Percentiles rank a stretch among this genome's conserved stretches.
Conservation (phyloP, 2,888 invertebrate species). For the Seira sanloemensis region DNA sequence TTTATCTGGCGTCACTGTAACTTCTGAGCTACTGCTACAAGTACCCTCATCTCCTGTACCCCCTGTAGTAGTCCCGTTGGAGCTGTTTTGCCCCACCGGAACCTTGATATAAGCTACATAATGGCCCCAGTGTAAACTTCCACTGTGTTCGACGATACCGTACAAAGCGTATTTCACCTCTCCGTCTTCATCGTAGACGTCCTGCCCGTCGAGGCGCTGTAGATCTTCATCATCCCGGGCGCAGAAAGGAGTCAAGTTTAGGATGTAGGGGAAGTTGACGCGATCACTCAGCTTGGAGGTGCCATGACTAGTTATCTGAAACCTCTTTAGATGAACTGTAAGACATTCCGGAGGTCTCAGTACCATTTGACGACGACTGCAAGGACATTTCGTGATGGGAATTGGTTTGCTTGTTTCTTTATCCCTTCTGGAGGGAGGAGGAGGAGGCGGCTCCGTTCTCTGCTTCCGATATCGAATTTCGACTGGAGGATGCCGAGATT, state of each 20-base stretch:
- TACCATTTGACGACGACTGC: constrained; percentile 83
- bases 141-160: constrained; percentile 96
- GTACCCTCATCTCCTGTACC: constrained; percentile 15
- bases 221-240: constrained; percentile 80
- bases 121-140: constrained; percentile 91
- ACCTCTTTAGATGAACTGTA: constrained; percentile 96
- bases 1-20: constrained; percentile 80
- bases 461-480: constrained; percentile 68
- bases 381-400: constrained; percentile 89
- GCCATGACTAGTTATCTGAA: constrained; percentile 85
- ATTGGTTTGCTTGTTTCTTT: constrained; percentile 80
- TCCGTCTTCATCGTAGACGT: constrained; percentile 67
- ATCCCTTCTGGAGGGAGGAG: constrained; percentile 8
- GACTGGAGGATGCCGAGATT: constrained; percentile 66
- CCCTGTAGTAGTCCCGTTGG: constrained; percentile 1
- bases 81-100: constrained; percentile 21
- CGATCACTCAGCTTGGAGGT: constrained; percentile 90
- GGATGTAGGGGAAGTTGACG: constrained; percentile 89
- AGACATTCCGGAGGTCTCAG: constrained; percentile 94
- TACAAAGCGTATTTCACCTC: constrained; percentile 86
- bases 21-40: constrained; percentile 17
- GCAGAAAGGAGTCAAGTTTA: constrained; percentile 95
- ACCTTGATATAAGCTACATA: constrained; percentile 97
- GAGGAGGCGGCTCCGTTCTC: constrained; percentile 43
- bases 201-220: constrained; percentile 31